A percentile compares a stretch with the other conserved stretches of the same genome.
Conservation (phyloP, 2,888 invertebrate genomes). For the Dryadula phaetusa region DNA sequence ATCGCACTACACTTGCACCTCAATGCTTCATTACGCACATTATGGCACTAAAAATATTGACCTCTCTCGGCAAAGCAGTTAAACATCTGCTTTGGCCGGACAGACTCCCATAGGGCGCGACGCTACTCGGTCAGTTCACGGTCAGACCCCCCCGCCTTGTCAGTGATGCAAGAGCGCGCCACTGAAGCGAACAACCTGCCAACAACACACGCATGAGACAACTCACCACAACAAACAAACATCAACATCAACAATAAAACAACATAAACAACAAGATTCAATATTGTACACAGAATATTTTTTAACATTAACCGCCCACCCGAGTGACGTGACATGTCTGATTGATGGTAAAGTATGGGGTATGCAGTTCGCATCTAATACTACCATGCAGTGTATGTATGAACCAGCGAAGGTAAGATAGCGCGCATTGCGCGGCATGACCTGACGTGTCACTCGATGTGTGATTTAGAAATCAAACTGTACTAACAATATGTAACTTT, state of each 20-base stretch:
- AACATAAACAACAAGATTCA: not conserved
- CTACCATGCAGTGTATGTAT: not conserved
- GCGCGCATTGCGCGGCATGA: not conserved
- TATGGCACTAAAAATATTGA: constrained; percentile 41
- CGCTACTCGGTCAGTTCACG: constrained; percentile 87
- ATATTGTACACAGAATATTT: not conserved
- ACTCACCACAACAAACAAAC: not conserved
- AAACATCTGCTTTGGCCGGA: constrained; percentile 64
- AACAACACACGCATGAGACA: not conserved
- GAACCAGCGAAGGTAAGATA: not conserved
- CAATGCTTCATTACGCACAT: too few relatives aligned
- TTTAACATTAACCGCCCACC: constrained; percentile 7
- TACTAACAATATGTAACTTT: not conserved
- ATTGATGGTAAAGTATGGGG: not conserved
- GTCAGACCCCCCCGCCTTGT: constrained; percentile 88
- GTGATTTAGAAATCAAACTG: not conserved
- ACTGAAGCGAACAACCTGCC: constrained; percentile 97
- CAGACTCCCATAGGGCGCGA: constrained; percentile 75
- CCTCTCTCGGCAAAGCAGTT: constrained; percentile 67
- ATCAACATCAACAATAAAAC: not conserved
- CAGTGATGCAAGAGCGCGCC: constrained; percentile 97
- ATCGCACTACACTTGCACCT: too few relatives aligned
- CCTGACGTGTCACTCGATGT: not conserved
- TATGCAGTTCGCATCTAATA: not conserved
- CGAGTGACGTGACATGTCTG: constrained; percentile 8